A percentile compares a stretch with the other conserved stretches of the same genome.
Conservation (phyloP, 2,797 vertebrate species). For the Erethizon dorsatum region DNA sequence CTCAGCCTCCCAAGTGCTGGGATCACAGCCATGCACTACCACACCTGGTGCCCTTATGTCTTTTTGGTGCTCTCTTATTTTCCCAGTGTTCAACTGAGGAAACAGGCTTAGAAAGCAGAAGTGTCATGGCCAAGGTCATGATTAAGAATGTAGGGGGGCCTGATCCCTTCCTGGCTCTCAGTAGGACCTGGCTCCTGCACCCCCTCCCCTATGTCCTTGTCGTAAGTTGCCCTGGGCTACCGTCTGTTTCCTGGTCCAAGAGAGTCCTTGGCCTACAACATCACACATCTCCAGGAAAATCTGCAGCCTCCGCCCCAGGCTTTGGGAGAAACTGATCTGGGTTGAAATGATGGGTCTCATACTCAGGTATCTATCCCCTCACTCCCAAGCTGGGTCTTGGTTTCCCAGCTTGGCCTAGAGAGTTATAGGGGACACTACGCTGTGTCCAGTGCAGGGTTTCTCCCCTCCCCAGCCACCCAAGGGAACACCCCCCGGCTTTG, state of each 20-base stretch:
- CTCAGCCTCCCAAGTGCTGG: background rate
- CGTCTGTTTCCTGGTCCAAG: background rate
- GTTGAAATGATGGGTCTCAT: background rate
- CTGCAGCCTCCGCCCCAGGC: background rate
- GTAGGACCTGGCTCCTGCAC: background rate
- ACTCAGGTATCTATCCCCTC: background rate
- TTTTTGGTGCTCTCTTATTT: background rate
- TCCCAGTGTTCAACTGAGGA: background rate
- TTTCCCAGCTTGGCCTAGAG: conserved; percentile 9
- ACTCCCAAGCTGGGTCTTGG: background rate
- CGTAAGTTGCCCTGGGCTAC: background rate
- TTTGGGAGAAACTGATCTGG: background rate
- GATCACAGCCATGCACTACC: background rate
- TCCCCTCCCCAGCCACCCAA: background rate
- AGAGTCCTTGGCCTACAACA: background rate
- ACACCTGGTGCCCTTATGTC: background rate
- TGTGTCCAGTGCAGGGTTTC: background rate
- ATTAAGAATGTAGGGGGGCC: background rate
- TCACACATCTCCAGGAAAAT: background rate
- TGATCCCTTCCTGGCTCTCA: background rate
- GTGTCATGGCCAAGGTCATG: conserved; percentile 44
- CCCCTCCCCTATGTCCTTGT: conserved; percentile 1
- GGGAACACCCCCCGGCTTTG: background rate
- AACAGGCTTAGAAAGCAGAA: conserved; percentile 49
- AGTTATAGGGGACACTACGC: background rate